Base-by-base conservation (phyloP, 1,140 invertebrate genomes). In the Dreissena polymorpha region DNA sequence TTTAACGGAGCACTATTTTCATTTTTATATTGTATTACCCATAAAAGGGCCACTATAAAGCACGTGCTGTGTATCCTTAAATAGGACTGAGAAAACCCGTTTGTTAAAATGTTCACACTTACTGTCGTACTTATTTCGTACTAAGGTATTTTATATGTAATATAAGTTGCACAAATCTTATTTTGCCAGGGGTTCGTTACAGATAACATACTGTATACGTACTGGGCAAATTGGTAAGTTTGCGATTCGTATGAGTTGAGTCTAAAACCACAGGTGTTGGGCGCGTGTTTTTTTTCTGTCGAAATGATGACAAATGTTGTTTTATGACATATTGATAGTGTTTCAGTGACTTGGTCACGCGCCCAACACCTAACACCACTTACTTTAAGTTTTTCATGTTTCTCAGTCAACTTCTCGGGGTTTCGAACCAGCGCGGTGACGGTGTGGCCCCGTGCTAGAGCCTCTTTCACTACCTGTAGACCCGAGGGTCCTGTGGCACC, bases 401-500 rank as follows among this genome's bases (percentile, higher is more conserved):
- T 73, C n/a, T 81, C 68, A 8, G 39, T 39, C 60, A 91, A 12
- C 74, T 90, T 90, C 49, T 88, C 88, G 6, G 92, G 91, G 78
- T 88, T 90, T 14, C 92, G 80, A 14, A 93, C 92, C 23, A 93
- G 39, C 6, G 92, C 92, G 18, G 86, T 87, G 0, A 93, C 90
- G 12, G 87, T 65, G 75, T 92, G 88, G 7, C 91, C 90, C 55
- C 81, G 81, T 39, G 90, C 83, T 16, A 93, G 78, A 0, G 92
- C 90, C 78, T 92, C 91, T 7, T 86, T 74, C 12, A 93, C 89
- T 27, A 93, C 64, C 76, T 91, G 85, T 65, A 87, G 72, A 39
- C 92, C 92, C n/a, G 91, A 91, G 23, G 90, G 90, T 49, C 92
- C 92, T n/a, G 90, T 93, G 10, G 92, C 92, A 25, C 92, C 92